phyloP scores from a whole-genome alignment of 2,888 invertebrate species.

The Hirtodrosophila trivittata region DNA sequence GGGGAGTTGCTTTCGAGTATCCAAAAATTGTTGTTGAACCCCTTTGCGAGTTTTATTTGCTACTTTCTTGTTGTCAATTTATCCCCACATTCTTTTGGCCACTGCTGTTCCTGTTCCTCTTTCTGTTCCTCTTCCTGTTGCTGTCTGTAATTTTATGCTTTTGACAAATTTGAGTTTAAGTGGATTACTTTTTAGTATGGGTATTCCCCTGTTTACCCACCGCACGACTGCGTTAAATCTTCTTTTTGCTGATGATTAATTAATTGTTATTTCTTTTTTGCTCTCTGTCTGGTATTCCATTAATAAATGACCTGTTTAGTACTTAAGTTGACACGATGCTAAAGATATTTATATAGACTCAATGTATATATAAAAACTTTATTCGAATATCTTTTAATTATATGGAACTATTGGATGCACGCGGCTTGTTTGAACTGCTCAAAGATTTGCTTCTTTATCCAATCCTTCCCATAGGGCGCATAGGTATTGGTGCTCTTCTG shows the following conservation, averaged over 20 bases:
- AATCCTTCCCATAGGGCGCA: conserved; percentile 98
- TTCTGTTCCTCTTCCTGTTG: conserved; percentile 20
- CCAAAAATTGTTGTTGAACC: conserved; percentile 25
- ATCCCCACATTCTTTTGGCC: conserved; percentile 4
- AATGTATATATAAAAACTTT: no score
- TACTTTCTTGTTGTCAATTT: conserved; percentile 52
- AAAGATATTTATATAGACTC: no score
- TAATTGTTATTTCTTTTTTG: conserved; percentile 54
- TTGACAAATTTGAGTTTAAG: conserved; percentile 78
- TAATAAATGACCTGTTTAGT: no score
- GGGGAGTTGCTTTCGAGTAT: conserved; percentile 2
- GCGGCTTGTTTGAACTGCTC: conserved; percentile 93
- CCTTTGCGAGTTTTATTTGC: conserved; percentile 47
- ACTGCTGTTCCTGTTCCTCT: neutral
- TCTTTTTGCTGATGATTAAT: conserved; percentile 64
- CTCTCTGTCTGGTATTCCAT: conserved; percentile 29
- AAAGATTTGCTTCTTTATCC: conserved; percentile 99
- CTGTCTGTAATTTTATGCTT: conserved; percentile 61
- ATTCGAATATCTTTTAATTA: no score
- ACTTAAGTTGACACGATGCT: no score
- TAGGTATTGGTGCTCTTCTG: conserved; percentile 97
- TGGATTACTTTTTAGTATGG: conserved; percentile 72
- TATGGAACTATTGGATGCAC: neutral
- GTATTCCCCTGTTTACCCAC: conserved; percentile 8
- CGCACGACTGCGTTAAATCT: conserved; percentile 31